A percentile compares a stretch with the other conserved stretches of the same genome.
These are phyloP conservation scores for Luehdorfia chinensis DNA, from an alignment of 1,140 invertebrate genomes.

Conservation along the genomic window DNA sequence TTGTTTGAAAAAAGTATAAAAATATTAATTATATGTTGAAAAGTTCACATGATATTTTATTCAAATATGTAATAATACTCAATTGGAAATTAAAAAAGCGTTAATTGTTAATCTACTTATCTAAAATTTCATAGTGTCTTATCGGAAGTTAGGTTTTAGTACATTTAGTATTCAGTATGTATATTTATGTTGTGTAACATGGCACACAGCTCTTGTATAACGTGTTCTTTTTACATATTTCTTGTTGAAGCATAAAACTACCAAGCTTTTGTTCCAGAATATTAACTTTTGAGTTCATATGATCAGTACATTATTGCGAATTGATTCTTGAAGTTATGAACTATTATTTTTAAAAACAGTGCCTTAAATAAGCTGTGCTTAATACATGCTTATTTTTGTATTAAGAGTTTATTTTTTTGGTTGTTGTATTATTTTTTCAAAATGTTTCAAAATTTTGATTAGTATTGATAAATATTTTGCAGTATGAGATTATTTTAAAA, in stretches of 20 bases:
- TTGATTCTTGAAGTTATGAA: too few relatives aligned
- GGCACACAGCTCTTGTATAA: too few relatives aligned
- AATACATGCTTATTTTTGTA: conserved; percentile 18
- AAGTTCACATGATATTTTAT: neutral
- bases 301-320: neutral
- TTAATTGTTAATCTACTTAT: too few relatives aligned
- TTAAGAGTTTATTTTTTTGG: conserved; percentile 12
- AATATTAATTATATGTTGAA: neutral
- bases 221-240: too few relatives aligned
- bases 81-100: neutral
- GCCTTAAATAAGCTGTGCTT: conserved; percentile 41
- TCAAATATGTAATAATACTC: conserved; percentile 4
- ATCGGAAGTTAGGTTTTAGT: too few relatives aligned
- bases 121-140: neutral
- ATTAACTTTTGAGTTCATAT: neutral
- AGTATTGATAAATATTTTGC: conserved; percentile 4
- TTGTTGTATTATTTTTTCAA: neutral
- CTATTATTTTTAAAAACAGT: conserved; percentile 31
- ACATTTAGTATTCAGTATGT: neutral
- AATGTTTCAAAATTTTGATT: neutral
- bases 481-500: conserved; percentile 3
- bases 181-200: neutral
- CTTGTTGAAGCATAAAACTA: too few relatives aligned
- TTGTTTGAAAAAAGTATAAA: conserved; percentile 10
- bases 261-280: neutral